phyloP scores from a whole-genome alignment of 1,140 invertebrate species.

The Muscidifurax raptorellus region DNA sequence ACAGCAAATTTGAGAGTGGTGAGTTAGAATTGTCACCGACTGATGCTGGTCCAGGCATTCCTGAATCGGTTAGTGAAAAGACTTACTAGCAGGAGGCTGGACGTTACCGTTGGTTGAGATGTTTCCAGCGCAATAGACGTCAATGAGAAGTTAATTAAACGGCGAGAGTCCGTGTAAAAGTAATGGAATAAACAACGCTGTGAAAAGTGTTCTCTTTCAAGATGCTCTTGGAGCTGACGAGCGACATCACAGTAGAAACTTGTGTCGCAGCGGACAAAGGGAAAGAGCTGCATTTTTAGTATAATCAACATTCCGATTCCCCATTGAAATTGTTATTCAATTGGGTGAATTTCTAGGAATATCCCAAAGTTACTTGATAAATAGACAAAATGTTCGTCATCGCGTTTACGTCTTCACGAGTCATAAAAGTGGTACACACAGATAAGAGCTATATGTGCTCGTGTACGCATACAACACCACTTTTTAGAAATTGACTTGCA shows the following conservation, averaged over 20 bases:
- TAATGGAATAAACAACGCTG: background rate
- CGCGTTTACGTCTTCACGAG: background rate
- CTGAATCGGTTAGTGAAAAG: conserved; percentile 62
- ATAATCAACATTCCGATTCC: conserved; percentile 42
- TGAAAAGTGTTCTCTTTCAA: background rate
- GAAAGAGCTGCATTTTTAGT: conserved; percentile 36
- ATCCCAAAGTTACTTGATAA: conserved; percentile 12
- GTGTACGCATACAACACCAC: conserved; percentile 27
- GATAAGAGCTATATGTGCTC: conserved; percentile 3
- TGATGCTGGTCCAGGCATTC: conserved; percentile 64
- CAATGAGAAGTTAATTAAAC: conserved; percentile 25
- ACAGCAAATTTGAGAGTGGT: conserved; percentile 71
- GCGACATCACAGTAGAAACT: background rate
- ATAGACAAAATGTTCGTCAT: conserved; percentile 19
- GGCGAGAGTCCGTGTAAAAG: background rate
- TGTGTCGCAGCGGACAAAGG: background rate
- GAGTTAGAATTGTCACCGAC: conserved; percentile 69
- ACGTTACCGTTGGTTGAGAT: conserved; percentile 45
- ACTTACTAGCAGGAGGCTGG: conserved; percentile 51
- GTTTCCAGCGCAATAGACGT: conserved; percentile 45
- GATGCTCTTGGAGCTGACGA: background rate
- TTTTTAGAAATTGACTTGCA: conserved; percentile 38
- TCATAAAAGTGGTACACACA: background rate
- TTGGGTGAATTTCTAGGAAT: conserved; percentile 26
- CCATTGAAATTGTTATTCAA: conserved; percentile 31